Evolutionary conservation across 2,797 vertebrate genomes (phyloP).

Genomic region (Dromococcyx pavoninus): DNA sequence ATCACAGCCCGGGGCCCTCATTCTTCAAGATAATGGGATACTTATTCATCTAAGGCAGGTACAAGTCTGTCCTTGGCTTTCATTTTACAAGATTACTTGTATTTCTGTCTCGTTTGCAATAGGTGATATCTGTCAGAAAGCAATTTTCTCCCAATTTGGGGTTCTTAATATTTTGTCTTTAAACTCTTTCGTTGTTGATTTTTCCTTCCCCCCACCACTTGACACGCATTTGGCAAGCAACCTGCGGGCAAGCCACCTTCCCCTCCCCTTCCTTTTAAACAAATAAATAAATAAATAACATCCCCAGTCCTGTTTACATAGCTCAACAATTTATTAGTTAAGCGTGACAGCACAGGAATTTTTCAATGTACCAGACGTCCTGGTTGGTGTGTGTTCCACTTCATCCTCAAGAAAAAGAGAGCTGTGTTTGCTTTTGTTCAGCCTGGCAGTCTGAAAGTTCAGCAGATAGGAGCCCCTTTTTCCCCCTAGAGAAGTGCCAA

Average conservation of each 20-base stretch:
- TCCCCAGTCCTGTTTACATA: constrained; percentile 36
- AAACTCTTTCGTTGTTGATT: constrained; percentile 18
- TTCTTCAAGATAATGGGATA: constrained; percentile 87
- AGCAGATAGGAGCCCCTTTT: background rate
- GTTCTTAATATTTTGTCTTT: constrained; percentile 53
- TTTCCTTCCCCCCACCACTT: background rate
- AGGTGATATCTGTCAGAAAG: constrained; percentile 71
- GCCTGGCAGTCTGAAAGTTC: background rate
- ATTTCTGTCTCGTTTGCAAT: constrained; percentile 71
- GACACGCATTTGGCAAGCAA: background rate
- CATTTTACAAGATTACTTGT: constrained; percentile 83
- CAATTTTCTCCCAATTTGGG: constrained; percentile 67
- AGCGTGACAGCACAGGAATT: constrained; percentile 59
- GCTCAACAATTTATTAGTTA: background rate
- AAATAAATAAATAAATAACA: constrained; percentile 37
- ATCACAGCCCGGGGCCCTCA: constrained; percentile 88
- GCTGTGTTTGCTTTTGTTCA: background rate
- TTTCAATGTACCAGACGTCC: background rate
- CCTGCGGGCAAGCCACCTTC: background rate
- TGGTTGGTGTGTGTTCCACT: constrained; percentile 13
- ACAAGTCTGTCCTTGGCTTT: constrained; percentile 82
- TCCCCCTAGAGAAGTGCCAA: background rate
- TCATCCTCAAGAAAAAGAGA: background rate
- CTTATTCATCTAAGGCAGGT: constrained; percentile 83
- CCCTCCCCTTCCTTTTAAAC: background rate